Evolutionary conservation across 2,888 invertebrate genomes (phyloP).

Genomic region (Pammene aurita): DNA sequence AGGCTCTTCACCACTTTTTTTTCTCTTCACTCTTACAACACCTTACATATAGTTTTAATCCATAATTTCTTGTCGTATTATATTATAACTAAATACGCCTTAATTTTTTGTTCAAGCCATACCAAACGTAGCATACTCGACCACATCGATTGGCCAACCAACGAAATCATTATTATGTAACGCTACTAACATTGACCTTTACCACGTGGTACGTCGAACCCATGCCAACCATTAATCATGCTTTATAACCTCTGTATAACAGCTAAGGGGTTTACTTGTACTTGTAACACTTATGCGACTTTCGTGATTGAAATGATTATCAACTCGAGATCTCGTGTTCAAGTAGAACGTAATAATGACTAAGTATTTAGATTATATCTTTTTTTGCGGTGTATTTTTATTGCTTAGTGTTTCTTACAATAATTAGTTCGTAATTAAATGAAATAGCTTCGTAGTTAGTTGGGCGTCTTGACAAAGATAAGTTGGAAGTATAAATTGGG

Average conservation of each 20-base stretch:
- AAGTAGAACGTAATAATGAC: background rate
- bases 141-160: conserved; percentile 9
- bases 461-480: too few relatives aligned
- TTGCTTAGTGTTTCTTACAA: background rate
- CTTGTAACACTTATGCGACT: background rate
- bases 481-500: background rate
- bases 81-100: too few relatives aligned
- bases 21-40: too few relatives aligned
- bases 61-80: too few relatives aligned
- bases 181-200: conserved; percentile 48
- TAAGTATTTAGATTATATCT: background rate
- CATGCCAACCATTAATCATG: conserved; percentile 29
- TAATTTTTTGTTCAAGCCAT: background rate
- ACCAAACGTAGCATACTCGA: background rate
- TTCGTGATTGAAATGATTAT: conserved; percentile 25
- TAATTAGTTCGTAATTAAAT: background rate
- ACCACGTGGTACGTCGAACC: conserved; percentile 43
- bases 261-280: background rate
- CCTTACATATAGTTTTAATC: too few relatives aligned
- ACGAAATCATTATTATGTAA: conserved; percentile 32
- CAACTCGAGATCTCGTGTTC: background rate
- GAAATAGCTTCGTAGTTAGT: background rate
- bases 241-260: conserved; percentile 21
- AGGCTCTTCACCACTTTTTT: too few relatives aligned
- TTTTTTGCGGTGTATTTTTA: background rate